Percentiles rank a stretch among this genome's conserved stretches.
phyloP scores from a whole-genome alignment of 2,113 vertebrate species.

The Grantiella picta region DNA sequence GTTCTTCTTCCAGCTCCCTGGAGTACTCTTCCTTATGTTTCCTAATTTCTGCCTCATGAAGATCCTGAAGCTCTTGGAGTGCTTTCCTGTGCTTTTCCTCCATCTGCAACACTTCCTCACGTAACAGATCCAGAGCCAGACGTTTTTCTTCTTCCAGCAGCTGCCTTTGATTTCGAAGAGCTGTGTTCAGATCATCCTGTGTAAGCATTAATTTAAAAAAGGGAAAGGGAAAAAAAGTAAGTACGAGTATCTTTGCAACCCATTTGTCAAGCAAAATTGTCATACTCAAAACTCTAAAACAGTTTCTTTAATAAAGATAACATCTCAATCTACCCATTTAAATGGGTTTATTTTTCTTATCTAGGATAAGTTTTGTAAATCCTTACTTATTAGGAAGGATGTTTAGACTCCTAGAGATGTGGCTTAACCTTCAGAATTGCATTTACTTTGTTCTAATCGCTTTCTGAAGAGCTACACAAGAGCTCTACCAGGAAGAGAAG shows the following conservation, averaged over 20 bases:
- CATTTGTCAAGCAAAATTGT: background rate
- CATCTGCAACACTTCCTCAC: conserved; percentile 72
- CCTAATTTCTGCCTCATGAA: conserved; percentile 64
- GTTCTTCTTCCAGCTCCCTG: conserved; percentile 7
- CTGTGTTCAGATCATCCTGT: conserved; percentile 41
- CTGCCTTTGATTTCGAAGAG: conserved; percentile 65
- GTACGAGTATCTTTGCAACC: background rate
- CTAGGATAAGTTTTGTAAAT: background rate
- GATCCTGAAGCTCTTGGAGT: conserved; percentile 69
- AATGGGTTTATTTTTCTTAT: background rate
- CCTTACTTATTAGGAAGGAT: background rate
- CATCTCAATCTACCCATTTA: background rate
- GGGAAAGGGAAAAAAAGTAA: background rate
- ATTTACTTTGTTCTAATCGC: background rate
- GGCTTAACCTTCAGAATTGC: background rate
- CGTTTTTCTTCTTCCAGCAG: conserved; percentile 74
- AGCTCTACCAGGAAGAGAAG: background rate
- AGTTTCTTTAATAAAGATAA: too few relatives aligned
- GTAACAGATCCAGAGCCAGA: conserved; percentile 70
- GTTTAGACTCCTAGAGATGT: background rate
- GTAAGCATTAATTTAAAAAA: background rate
- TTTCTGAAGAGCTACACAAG: background rate
- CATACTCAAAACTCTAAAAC: too few relatives aligned
- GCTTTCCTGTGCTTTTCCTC: conserved; percentile 76
- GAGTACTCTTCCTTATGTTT: conserved; percentile 56